Percentiles rank a stretch among this genome's conserved stretches.
phyloP scores from a whole-genome alignment of 1,140 invertebrate species.

The Bombus sibiricus region DNA sequence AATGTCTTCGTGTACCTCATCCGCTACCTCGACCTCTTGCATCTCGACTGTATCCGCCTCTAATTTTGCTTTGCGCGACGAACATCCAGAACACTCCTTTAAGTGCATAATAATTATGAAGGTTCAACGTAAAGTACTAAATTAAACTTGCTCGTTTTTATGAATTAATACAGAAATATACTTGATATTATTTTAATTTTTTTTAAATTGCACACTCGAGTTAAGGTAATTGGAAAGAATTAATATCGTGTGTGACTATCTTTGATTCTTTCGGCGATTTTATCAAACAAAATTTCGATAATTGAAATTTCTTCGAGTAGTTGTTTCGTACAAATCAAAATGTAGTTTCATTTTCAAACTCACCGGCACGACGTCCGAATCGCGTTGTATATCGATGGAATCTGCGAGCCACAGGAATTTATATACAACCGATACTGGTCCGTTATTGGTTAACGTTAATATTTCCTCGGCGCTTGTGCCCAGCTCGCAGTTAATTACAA shows the following conservation, averaged over 20 bases:
- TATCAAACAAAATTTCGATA: too few species aligned
- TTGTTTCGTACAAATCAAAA: neutral
- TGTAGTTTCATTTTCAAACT: neutral
- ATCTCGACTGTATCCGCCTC: neutral
- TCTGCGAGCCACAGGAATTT: constrained; percentile 76
- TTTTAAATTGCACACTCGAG: too few species aligned
- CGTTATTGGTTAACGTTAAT: constrained; percentile 79
- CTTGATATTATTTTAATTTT: neutral
- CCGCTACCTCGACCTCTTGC: neutral
- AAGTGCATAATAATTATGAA: neutral
- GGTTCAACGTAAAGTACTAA: too few species aligned
- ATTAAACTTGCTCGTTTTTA: neutral
- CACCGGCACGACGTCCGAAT: neutral
- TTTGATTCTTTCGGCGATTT: too few species aligned
- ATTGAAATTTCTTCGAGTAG: neutral
- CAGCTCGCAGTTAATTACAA: constrained; percentile 76
- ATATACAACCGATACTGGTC: constrained; percentile 79
- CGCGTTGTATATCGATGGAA: constrained; percentile 66
- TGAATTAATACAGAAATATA: neutral
- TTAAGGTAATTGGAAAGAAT: too few species aligned
- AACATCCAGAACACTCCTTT: neutral
- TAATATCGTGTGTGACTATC: too few species aligned
- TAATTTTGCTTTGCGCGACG: neutral
- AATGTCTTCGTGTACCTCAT: neutral
- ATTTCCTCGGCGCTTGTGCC: constrained; percentile 70